Conservation (phyloP, 2,113 vertebrate species). For the Tetrax tetrax region DNA sequence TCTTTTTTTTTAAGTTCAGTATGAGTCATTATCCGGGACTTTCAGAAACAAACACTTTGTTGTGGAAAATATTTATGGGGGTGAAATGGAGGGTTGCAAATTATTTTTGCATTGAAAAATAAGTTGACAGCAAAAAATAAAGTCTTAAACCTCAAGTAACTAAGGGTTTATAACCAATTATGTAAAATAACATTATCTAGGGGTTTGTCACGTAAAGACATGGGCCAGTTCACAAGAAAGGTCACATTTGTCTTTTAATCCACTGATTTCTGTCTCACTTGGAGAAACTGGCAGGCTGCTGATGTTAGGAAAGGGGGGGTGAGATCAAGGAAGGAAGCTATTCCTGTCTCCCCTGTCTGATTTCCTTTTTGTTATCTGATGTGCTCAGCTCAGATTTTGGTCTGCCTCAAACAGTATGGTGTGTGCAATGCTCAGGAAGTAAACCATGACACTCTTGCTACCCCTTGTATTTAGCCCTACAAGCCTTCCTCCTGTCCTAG, state of each 20-base stretch:
- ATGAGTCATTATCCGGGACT: slow-evolving; percentile 48
- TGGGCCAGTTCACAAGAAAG: not conserved
- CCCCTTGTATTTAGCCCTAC: not conserved
- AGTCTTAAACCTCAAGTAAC: not conserved
- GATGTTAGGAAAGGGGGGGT: not conserved
- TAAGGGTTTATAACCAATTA: not conserved
- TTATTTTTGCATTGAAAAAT: slow-evolving; percentile 21
- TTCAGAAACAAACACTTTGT: slow-evolving; percentile 43
- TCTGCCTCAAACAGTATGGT: not conserved
- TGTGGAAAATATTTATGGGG: slow-evolving; percentile 9
- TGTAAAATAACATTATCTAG: not conserved
- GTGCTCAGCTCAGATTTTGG: not conserved
- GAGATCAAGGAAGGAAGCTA: not conserved
- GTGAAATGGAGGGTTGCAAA: not conserved
- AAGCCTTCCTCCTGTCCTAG: not conserved
- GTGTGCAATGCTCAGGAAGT: not conserved
- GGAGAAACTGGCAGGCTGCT: not conserved
- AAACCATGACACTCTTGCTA: not conserved
- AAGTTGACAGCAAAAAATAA: not conserved
- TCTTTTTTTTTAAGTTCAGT: slow-evolving; percentile 15
- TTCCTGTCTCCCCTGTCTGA: not conserved
- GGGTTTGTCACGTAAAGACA: not conserved
- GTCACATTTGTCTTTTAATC: not conserved
- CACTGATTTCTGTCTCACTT: not conserved
- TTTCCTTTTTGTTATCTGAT: not conserved